Base-by-base conservation (phyloP, 2,113 vertebrate genomes). In the Ifrita kowaldi region DNA sequence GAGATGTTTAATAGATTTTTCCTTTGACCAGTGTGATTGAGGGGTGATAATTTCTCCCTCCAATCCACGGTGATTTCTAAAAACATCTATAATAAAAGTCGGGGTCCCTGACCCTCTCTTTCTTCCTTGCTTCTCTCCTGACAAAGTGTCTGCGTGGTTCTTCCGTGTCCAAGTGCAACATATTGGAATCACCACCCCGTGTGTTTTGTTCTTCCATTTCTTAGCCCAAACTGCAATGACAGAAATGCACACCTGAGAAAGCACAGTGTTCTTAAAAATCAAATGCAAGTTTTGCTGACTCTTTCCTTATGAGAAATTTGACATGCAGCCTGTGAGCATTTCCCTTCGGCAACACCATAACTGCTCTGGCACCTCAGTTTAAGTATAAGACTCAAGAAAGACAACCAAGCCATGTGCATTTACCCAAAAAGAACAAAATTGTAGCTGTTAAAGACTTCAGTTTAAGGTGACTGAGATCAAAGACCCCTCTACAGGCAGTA, bases 181-280 rank as follows among this genome's bases (percentile, higher is more conserved):
- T n/a, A n/a, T 1, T 30, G 11, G 44, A 65, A 74, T 81, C 8
- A 41, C 9, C 13, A 47, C 0, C 3, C 5, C 15, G 3, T 23
- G 6, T 1, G 1, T 28, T 88, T 64, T 49, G 5, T 68, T 73
- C 59, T 69, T 71, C 39, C 27, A 24, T 60, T 30, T 84, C 14
- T 55, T 75, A 71, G 24, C 55, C 82, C 56, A 57, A 64, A 39
- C 7, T 47, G 70, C 44, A 78, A 39, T 7, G 19, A 42, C 18
- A 85, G 55, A 77, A 87, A 63, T 23, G 22, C 20, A 71, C 22
- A 71, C 17, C 20, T 41, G 46, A 85, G 47, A n/a, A 83, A 75
- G 19, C 12, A 55, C 7, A 42, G 42, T 30, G 9, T 18, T 81
- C 19, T 7, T 30, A 8, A 41, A 86, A 71, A 82, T 33, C 33